Percentiles rank a stretch among this genome's conserved stretches.
These are phyloP conservation scores for Drosophila antonietae DNA, from an alignment of 2,888 invertebrate species.

Conservation along the genomic window DNA sequence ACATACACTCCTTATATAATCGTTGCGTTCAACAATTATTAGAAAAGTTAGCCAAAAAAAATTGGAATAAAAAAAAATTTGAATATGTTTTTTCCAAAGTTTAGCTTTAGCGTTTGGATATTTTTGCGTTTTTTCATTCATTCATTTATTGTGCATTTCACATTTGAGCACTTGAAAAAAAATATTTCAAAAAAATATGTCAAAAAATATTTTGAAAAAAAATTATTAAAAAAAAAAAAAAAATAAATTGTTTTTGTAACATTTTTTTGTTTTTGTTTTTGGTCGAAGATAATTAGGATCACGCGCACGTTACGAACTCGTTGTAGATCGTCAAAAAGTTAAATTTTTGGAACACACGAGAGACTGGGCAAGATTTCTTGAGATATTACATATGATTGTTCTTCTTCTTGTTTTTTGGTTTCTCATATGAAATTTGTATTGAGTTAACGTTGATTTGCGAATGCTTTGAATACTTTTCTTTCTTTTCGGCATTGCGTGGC, in stretches of 20 bases:
- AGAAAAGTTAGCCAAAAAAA: constrained; percentile 20
- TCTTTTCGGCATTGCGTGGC: constrained; percentile 5
- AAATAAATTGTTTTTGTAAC: not conserved
- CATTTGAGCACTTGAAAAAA: constrained; percentile 49
- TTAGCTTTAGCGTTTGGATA: constrained; percentile 1
- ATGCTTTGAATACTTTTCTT: not conserved
- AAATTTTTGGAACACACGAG: constrained; percentile 12
- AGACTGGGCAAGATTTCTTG: not conserved
- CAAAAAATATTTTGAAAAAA: constrained; percentile 10
- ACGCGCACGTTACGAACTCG: constrained; percentile 40
- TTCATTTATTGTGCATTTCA: not conserved
- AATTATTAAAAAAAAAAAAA: not conserved
- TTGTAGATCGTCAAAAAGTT: constrained; percentile 11
- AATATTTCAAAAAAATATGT: constrained; percentile 48
- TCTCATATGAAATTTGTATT: not conserved
- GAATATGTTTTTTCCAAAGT: not conserved
- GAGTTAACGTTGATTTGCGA: not conserved
- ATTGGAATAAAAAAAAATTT: not conserved
- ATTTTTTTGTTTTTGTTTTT: not conserved
- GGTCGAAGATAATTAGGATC: constrained; percentile 11
- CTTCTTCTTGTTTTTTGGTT: not conserved
- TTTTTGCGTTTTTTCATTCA: not conserved
- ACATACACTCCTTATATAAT: constrained; percentile 64
- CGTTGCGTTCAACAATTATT: constrained; percentile 29
- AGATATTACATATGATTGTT: not conserved